A percentile compares a stretch with the other conserved stretches of the same genome.
phyloP scores from a whole-genome alignment of 2,113 vertebrate species.

The Pitta sordida region DNA sequence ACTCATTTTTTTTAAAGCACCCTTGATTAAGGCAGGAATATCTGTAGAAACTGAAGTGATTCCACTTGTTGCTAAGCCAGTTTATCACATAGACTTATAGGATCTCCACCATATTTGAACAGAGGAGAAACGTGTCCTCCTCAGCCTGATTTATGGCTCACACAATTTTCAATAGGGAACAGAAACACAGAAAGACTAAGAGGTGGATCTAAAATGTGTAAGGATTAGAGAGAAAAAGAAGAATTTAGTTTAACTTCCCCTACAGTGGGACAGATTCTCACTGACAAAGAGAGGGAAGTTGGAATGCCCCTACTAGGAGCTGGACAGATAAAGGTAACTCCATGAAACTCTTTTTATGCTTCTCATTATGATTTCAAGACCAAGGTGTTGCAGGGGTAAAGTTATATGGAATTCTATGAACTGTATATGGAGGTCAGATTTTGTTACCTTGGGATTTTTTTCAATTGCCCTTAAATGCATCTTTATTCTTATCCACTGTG shows the following conservation, averaged over 20 bases:
- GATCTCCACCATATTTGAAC: not conserved
- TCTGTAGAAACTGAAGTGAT: not conserved
- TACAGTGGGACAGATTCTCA: not conserved
- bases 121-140: not conserved
- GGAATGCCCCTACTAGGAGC: fast-evolving
- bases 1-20: not conserved
- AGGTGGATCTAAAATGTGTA: not conserved
- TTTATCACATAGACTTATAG: not conserved
- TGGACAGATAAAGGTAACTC: not conserved
- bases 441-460: not conserved
- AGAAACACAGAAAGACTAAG: not conserved
- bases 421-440: not conserved
- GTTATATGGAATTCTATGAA: not conserved
- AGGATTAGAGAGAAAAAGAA: not conserved
- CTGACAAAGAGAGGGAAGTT: not conserved
- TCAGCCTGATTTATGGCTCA: not conserved
- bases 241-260: not conserved
- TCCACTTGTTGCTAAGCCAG: not conserved
- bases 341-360: not conserved
- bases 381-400: not conserved
- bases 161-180: not conserved
- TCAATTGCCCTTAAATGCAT: not conserved
- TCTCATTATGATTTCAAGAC: not conserved
- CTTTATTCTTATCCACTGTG: not conserved
- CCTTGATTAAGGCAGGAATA: not conserved